These are phyloP conservation scores for Amphimedon queenslandica DNA, from an alignment of 37 sponge, comb jelly and placozoan genomes.

Conservation along the genomic window DNA sequence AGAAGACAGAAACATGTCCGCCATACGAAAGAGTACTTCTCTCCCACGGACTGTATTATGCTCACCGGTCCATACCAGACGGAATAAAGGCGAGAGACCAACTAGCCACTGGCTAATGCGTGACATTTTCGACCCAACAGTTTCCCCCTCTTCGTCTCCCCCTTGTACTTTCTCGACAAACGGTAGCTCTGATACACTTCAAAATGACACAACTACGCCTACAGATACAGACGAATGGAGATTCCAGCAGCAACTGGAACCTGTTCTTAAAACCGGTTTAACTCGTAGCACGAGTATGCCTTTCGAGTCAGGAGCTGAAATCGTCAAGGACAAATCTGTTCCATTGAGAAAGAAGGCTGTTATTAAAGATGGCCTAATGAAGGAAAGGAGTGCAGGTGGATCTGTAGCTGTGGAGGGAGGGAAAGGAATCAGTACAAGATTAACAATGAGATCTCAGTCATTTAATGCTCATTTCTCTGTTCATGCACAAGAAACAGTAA, in stretches of 20 bases:
- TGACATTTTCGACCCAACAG: neutral
- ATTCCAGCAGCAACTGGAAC: neutral
- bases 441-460: neutral
- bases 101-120: neutral
- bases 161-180: neutral
- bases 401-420: neutral
- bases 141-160: neutral
- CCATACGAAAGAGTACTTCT: neutral
- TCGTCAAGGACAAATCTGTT: too few species aligned
- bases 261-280: neutral
- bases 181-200: neutral
- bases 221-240: neutral
- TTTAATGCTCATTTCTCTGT: slow-evolving; percentile 5
- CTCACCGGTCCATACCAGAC: neutral
- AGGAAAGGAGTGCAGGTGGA: neutral
- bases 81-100: neutral
- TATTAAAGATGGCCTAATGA: neutral
- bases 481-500: neutral
- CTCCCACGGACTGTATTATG: slow-evolving; percentile 2
- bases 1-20: neutral
- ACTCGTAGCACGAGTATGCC: slow-evolving; percentile 1
- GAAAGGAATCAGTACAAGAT: neutral
- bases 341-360: too few species aligned
- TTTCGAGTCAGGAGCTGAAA: too few species aligned
- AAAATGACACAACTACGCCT: neutral